Percentiles rank a stretch among this genome's conserved stretches.
phyloP scores from a whole-genome alignment of 2,113 vertebrate genomes.

The Menura novaehollandiae region DNA sequence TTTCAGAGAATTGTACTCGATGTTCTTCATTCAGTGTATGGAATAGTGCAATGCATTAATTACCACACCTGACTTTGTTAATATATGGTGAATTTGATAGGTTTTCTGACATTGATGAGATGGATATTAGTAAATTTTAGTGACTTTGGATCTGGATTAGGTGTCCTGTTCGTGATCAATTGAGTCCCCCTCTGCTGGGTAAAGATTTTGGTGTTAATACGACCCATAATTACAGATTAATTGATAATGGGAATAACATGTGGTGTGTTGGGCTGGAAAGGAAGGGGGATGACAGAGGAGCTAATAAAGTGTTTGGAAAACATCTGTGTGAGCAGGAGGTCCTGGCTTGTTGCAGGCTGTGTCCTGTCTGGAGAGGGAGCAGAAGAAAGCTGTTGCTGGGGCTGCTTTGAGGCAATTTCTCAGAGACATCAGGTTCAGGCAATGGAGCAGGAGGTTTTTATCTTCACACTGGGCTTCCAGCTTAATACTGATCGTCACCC shows the following conservation, averaged over 20 bases:
- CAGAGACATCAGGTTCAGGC: background rate
- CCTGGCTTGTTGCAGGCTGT: background rate
- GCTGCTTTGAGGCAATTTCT: background rate
- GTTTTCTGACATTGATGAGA: background rate
- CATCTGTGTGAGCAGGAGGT: background rate
- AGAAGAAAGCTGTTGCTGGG: background rate
- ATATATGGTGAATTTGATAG: accelerated
- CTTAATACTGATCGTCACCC: background rate
- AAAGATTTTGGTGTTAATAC: background rate
- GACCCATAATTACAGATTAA: background rate
- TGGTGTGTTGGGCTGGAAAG: no score
- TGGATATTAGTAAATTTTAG: background rate
- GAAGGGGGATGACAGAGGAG: background rate
- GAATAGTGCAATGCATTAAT: no score
- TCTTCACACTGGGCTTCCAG: background rate
- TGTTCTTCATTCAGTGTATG: background rate
- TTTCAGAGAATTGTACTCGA: background rate
- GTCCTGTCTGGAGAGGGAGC: background rate
- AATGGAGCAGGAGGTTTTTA: background rate
- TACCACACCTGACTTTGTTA: background rate
- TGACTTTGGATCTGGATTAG: background rate
- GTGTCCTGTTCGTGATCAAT: background rate
- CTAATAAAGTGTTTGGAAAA: background rate
- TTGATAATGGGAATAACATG: accelerated
- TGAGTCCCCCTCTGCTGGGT: background rate